Percentiles rank a stretch among this genome's conserved stretches.
Evolutionary conservation across 2,797 vertebrate genomes (phyloP).

Genomic region (Mormyrops boulengeri): DNA sequence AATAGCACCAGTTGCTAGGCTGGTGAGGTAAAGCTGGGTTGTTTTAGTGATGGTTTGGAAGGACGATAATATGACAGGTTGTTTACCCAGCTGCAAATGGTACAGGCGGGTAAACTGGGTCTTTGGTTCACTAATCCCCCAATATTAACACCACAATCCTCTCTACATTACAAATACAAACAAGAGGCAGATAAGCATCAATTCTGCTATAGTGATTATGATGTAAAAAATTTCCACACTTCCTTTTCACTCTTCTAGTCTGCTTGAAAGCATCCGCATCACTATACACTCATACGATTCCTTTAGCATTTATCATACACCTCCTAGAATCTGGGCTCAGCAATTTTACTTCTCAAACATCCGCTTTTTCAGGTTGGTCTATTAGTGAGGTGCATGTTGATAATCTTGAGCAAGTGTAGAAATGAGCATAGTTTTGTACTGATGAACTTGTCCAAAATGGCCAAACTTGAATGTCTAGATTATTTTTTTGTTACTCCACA

Average conservation of each 20-base stretch:
- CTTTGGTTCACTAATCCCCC: neutral
- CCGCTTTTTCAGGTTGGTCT: neutral
- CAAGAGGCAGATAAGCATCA: neutral
- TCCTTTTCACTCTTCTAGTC: neutral
- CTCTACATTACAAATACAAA: neutral
- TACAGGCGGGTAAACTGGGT: neutral
- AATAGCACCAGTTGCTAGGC: conserved; percentile 38
- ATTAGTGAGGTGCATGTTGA: neutral
- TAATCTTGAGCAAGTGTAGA: neutral
- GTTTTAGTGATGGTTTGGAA: neutral
- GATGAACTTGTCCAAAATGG: neutral
- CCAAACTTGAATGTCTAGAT: neutral
- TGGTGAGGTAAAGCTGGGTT: conserved; percentile 32
- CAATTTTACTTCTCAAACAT: neutral
- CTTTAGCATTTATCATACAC: neutral
- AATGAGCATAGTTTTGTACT: neutral
- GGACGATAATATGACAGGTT: neutral
- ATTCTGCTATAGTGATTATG: neutral
- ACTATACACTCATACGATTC: neutral
- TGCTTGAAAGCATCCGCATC: neutral
- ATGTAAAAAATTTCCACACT: neutral
- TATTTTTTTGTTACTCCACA: neutral
- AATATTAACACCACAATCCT: neutral
- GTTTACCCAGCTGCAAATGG: conserved; percentile 9
- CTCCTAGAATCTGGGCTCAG: neutral